A percentile compares a stretch with the other conserved stretches of the same genome.
Conservation (phyloP, 2,888 invertebrate genomes). For the Acleris holmiana region DNA sequence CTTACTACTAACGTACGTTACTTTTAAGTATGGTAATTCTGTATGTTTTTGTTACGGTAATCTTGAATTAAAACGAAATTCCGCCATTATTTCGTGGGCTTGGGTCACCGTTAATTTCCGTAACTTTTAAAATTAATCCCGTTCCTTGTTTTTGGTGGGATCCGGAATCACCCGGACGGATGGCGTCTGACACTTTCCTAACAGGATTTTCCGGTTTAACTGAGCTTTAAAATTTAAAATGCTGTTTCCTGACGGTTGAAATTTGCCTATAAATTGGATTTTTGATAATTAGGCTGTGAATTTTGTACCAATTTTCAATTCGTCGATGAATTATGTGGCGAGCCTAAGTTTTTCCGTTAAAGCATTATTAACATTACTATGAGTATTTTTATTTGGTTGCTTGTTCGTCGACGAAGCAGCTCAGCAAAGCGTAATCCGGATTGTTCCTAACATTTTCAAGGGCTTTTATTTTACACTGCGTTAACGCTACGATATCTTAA, state of each 20-base stretch:
- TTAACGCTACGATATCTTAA: no score
- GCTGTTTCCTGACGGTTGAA: constrained; percentile 5
- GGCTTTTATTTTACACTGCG: no score
- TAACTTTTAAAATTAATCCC: constrained; percentile 5
- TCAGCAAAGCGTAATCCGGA: no score
- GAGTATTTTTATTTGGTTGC: no score
- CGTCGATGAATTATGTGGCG: no score
- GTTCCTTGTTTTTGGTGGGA: not conserved
- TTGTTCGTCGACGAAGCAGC: no score
- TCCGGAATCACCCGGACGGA: not conserved
- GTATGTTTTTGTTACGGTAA: not conserved
- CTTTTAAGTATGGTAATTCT: no score
- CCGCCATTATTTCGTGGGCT: not conserved
- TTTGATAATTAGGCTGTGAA: not conserved
- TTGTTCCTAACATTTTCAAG: no score
- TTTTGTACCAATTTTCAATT: no score
- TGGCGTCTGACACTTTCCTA: constrained; percentile 27
- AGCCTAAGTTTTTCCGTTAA: no score
- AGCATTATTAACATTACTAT: no score
- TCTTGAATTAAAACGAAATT: not conserved
- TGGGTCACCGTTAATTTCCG: not conserved
- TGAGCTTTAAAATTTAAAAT: constrained; percentile 16
- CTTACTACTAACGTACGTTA: no score
- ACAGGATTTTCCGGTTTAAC: constrained; percentile 20
- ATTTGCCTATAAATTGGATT: constrained; percentile 1